A percentile compares a stretch with the other conserved stretches of the same genome.
phyloP scores from a whole-genome alignment of 2,113 vertebrate genomes.

The Thryonomys swinderianus region DNA sequence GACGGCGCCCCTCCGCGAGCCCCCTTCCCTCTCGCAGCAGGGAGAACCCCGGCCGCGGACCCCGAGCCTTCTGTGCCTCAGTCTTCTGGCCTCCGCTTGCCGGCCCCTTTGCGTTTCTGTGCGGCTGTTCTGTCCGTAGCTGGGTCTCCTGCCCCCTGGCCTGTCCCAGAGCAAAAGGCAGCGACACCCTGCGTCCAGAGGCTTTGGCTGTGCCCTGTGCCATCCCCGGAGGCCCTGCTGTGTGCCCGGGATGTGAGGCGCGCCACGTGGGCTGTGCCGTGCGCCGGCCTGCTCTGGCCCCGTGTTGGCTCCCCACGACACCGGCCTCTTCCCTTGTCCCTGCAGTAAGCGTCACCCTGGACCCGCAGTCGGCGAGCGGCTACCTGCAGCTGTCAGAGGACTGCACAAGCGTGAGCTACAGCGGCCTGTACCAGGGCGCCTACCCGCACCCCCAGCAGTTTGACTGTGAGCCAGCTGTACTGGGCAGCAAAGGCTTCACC shows the following conservation, averaged over 20 bases:
- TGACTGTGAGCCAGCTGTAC: slow-evolving; percentile 86
- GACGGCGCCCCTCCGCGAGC: background rate
- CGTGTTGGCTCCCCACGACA: background rate
- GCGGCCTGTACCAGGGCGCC: slow-evolving; percentile 78
- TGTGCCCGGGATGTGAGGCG: background rate
- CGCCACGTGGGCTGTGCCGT: background rate
- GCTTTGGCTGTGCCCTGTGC: background rate
- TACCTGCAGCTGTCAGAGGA: slow-evolving; percentile 87
- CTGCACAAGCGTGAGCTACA: slow-evolving; percentile 88
- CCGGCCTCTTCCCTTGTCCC: background rate
- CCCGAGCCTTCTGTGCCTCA: background rate
- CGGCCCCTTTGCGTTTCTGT: background rate
- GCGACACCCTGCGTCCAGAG: background rate
- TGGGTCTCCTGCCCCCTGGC: background rate
- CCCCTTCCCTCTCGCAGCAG: background rate
- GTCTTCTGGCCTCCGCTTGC: background rate
- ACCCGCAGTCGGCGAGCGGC: slow-evolving; percentile 88
- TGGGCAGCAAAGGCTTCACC: slow-evolving; percentile 88
- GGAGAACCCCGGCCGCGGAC: background rate
- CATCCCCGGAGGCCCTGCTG: background rate
- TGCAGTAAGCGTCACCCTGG: slow-evolving; percentile 85
- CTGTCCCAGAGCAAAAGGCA: background rate
- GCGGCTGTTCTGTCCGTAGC: background rate
- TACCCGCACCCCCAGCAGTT: slow-evolving; percentile 87
- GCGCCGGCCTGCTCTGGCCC: background rate